Conservation (phyloP, 2,113 vertebrate genomes). For the Phyllopteryx taeniolatus region DNA sequence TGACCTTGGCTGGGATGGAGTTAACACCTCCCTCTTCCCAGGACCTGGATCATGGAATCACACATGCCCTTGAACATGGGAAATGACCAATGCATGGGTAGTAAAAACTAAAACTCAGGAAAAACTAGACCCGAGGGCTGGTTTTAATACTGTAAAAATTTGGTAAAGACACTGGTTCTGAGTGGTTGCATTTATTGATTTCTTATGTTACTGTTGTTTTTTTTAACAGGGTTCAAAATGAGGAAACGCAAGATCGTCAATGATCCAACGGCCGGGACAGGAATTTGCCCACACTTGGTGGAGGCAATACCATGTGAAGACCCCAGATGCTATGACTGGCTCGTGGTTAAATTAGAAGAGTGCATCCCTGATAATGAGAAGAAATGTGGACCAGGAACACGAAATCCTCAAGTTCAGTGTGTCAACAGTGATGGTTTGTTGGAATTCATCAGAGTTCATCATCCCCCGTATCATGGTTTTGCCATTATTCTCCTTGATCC, state of each 20-base stretch:
- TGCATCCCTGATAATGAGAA: slow-evolving; percentile 89
- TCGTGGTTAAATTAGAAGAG: slow-evolving; percentile 80
- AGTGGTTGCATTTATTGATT: not conserved
- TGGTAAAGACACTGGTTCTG: not conserved
- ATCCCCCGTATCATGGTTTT: not conserved
- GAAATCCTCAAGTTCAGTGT: slow-evolving; percentile 86
- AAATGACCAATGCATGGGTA: not conserved
- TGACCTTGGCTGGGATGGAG: slow-evolving; percentile 52
- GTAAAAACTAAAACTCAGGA: not conserved
- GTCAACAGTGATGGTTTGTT: slow-evolving; percentile 87
- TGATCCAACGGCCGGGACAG: slow-evolving; percentile 82
- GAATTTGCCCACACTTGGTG: slow-evolving; percentile 89
- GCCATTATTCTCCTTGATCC: not conserved
- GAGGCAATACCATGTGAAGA: slow-evolving; percentile 97
- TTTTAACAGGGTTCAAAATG: slow-evolving; percentile 87
- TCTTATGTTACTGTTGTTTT: slow-evolving; percentile 13
- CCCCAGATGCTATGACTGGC: slow-evolving; percentile 92
- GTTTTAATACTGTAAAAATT: not conserved
- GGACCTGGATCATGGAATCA: slow-evolving; percentile 19
- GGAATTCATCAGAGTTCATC: not conserved
- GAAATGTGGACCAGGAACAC: slow-evolving; percentile 85
- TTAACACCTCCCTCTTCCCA: slow-evolving; percentile 10
- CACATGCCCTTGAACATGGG: slow-evolving; percentile 3
- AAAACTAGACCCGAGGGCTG: not conserved
- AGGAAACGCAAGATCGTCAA: slow-evolving; percentile 86